phyloP scores from a whole-genome alignment of 2,888 invertebrate species.

The Ormia ochracea region DNA sequence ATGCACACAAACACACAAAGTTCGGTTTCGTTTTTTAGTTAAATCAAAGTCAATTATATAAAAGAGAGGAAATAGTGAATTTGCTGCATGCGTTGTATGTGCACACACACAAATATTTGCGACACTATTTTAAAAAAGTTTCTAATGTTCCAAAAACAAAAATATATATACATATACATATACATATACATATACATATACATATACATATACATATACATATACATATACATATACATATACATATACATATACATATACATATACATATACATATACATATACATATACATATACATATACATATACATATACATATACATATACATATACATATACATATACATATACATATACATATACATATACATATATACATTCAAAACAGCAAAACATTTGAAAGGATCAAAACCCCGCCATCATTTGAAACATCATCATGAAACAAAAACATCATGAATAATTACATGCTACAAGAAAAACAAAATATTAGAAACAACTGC shows the following conservation, averaged over 20 bases:
- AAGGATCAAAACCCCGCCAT: constrained; percentile 8
- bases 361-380: too few relatives aligned
- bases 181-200: not conserved
- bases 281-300: not conserved
- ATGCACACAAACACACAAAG: constrained; percentile 1
- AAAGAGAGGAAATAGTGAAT: constrained; percentile 15
- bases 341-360: not conserved
- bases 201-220: not conserved
- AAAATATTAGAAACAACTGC: constrained; percentile 45
- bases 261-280: not conserved
- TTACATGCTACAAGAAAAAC: constrained; percentile 13
- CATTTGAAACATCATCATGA: not conserved
- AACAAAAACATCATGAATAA: constrained; percentile 23
- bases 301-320: not conserved
- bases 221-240: not conserved
- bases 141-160: not conserved
- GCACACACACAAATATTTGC: not conserved
- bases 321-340: not conserved
- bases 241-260: not conserved
- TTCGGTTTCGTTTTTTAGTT: constrained; percentile 12
- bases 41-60: constrained; percentile 50
- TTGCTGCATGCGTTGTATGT: not conserved
- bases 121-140: not conserved
- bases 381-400: not conserved
- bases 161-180: not conserved